Evolutionary conservation across 1,140 invertebrate genomes (phyloP), one percentile per base, ranked within the genome.

Genomic region (Drosophila pectinifera): DNA sequence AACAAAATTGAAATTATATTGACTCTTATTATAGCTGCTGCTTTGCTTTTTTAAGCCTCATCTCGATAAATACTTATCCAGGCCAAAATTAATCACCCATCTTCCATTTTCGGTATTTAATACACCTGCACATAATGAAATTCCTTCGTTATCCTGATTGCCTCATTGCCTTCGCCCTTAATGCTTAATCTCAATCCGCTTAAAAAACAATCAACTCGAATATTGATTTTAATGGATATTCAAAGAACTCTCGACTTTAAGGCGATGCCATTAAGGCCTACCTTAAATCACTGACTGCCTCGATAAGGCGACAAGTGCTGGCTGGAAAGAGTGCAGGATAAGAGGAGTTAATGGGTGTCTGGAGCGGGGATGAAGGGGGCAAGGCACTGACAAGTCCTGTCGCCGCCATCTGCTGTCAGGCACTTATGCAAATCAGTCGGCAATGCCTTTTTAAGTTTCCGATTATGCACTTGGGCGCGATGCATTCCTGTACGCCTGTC

Each of bases 361-460:
- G 49, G 28, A 14, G 34, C 28, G 43, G 26, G 18, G 8, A 58
- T n/a, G 22, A 49, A 20, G n/a, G 14, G 38, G 22, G 18, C n/a
- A 28, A 46, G 31, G 34, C 55, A 53, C 38, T 65, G 72, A 55
- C 70, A 74, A 57, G 31, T 22, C 26, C 59, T 67, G 75, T 63
- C 65, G 63, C 31, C 78, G 62, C 62, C 80, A 69, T 65, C 73
- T 85, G 77, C 49, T 80, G 78, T 59, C 68, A 57, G 68, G 51
- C 82, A 80, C 81, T 85, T 85, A 85, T 85, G 81, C 81, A 85
- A 85, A 85, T 85, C 78, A 85, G 82, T 74, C 68, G 84, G 78
- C 73, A 78, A 85, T 80, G 73, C 69, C 68, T 62, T 86, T 85
- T 78, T 78, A 83, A 83, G 75, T 83, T 83, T 82, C 61, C 75